Percentiles rank a stretch among this genome's conserved stretches.
Evolutionary conservation across 2,113 vertebrate genomes (phyloP).

Genomic region (Saguinus imperator): DNA sequence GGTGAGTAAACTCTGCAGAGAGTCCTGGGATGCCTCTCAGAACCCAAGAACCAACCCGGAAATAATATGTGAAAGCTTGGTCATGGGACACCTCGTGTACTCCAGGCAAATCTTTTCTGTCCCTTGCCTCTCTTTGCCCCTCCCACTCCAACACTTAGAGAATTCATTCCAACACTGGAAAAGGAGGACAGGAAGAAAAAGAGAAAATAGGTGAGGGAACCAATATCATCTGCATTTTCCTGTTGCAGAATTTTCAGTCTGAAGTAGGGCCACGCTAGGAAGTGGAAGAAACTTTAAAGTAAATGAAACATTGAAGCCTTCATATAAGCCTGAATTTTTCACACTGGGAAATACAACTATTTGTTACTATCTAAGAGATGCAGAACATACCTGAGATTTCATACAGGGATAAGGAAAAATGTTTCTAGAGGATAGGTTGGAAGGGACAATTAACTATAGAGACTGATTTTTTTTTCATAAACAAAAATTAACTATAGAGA

Average conservation of each 20-base stretch:
- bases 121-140: background rate
- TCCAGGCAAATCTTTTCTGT: background rate
- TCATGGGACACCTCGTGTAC: background rate
- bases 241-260: background rate
- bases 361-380: background rate
- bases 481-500: background rate
- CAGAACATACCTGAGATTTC: background rate
- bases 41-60: background rate
- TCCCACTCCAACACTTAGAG: background rate
- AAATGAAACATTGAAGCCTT: background rate
- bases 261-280: background rate
- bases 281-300: background rate
- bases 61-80: background rate
- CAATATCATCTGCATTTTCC: background rate
- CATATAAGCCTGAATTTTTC: background rate
- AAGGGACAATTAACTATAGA: background rate
- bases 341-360: background rate
- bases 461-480: background rate
- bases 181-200: background rate
- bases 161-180: background rate
- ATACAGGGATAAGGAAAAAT: constrained; percentile 18
- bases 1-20: background rate
- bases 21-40: background rate
- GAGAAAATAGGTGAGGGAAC: background rate
- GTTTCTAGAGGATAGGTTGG: background rate